These are phyloP conservation scores for Callosobruchus maculatus DNA, from an alignment of 2,888 invertebrate genomes.

Conservation along the genomic window DNA sequence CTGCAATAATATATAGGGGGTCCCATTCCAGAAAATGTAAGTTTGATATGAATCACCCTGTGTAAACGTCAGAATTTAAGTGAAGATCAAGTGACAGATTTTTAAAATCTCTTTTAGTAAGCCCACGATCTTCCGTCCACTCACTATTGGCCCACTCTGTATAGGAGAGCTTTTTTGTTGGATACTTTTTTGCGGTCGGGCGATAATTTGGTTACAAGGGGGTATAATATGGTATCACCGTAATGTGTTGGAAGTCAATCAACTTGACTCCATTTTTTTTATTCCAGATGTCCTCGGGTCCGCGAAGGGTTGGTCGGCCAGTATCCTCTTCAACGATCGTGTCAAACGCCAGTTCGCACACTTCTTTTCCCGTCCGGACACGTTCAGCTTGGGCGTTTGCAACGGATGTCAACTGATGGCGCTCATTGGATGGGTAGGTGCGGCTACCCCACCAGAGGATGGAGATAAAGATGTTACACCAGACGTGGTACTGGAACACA, in stretches of 20 bases:
- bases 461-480: conserved; percentile 42
- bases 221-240: not conserved
- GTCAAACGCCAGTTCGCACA: conserved; percentile 73
- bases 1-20: too few relatives aligned
- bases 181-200: too few relatives aligned
- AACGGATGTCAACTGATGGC: conserved; percentile 98
- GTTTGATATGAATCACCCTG: too few relatives aligned
- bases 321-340: conserved; percentile 74
- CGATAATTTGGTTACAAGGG: too few relatives aligned
- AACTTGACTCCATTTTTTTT: not conserved
- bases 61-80: too few relatives aligned
- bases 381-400: conserved; percentile 96
- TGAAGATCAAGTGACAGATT: too few relatives aligned
- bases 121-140: too few relatives aligned
- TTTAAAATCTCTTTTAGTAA: too few relatives aligned
- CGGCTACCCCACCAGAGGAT: conserved; percentile 55
- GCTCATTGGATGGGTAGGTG: conserved; percentile 85
- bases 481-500: conserved; percentile 75
- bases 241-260: too few relatives aligned
- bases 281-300: conserved; percentile 86
- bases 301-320: conserved; percentile 97
- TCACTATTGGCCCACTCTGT: too few relatives aligned
- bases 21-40: too few relatives aligned
- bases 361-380: conserved; percentile 71
- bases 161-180: too few relatives aligned